These are phyloP conservation scores for Sinocyclocheilus rhinocerous DNA, from an alignment of 2,113 vertebrate genomes.

Conservation along the genomic window DNA sequence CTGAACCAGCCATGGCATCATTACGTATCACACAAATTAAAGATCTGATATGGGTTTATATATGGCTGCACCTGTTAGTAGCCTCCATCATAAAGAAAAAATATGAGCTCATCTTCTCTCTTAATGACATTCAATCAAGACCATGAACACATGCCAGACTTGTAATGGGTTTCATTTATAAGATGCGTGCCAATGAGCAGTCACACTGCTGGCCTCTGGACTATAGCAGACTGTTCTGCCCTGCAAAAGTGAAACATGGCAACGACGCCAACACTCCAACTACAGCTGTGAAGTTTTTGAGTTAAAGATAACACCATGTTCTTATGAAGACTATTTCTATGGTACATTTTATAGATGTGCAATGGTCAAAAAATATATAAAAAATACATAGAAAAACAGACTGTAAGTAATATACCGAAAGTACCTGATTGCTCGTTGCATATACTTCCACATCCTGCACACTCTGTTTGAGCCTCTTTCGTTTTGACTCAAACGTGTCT, in stretches of 20 bases:
- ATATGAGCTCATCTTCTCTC: slow-evolving; percentile 37
- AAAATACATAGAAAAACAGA: neutral
- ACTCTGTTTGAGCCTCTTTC: slow-evolving; percentile 69
- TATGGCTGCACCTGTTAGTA: slow-evolving; percentile 34
- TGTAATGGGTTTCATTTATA: slow-evolving; percentile 52
- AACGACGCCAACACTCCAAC: neutral
- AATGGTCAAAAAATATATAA: neutral
- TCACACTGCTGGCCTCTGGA: slow-evolving; percentile 27
- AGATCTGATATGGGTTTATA: slow-evolving; percentile 18
- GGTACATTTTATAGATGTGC: neutral
- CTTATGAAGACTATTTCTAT: neutral
- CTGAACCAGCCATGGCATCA: neutral
- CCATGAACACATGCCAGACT: slow-evolving; percentile 50
- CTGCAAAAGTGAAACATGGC: neutral
- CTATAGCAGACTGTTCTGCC: slow-evolving; percentile 35
- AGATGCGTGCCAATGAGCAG: slow-evolving; percentile 25
- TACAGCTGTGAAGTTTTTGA: neutral
- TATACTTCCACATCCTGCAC: slow-evolving; percentile 64
- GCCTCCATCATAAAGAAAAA: slow-evolving; percentile 43
- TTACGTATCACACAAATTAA: neutral
- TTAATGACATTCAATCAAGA: slow-evolving; percentile 52
- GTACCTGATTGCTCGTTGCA: slow-evolving; percentile 74
- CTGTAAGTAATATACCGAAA: neutral
- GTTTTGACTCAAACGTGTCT: slow-evolving; percentile 63
- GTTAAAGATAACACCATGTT: neutral